Base-by-base conservation (phyloP, 2,113 vertebrate species). In the Ellobius talpinus region DNA sequence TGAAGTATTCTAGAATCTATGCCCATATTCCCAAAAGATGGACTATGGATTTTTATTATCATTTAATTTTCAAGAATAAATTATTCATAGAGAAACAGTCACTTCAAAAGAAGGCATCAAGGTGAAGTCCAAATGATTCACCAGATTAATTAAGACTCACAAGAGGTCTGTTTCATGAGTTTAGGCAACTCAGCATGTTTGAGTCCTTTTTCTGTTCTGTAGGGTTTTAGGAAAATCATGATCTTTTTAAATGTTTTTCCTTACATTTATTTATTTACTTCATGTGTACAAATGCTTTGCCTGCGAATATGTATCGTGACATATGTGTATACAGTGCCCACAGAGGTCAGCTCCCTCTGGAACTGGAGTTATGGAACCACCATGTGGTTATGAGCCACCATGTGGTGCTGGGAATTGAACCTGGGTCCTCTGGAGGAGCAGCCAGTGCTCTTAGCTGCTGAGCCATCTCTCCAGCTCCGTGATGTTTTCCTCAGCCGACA, bases 151-250 rank as follows among this genome's bases (percentile, higher is more conserved):
- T 82, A 91, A 73, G 58, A 91, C 65, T 42, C 55, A 94, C 87
- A 33, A 0, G 36, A 29, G 29, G 17, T 79, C 70, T 89, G 7
- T 42, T 39, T 84, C 81, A 58, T 73, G 73, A 63, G 11, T 50
- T 29, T 68, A 96, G 68, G 73, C 10, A 91, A 78, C 50, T 95
- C 33, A 84, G 17, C 47, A 55, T 47, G 47, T 12, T n/a, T 73
- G n/a, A 74, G 5, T 90, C 61, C 10, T 74, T 93, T 96, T 81
- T 52, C 93, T 72, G 33, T 90, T 86, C 84, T 77, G 5, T 1
- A 52, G 33, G 26, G 72, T 90, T 90, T 95, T 79, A 70, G 63
- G 13, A 63, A 95, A 95, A 58, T 92, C 70, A 92, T 33, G 95
- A 70, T 70, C 5, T 23, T 81, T 55, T 79, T n/a, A 7, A n/a